phyloP scores from a whole-genome alignment of 2,888 invertebrate genomes.

The Eupithecia centaureata region DNA sequence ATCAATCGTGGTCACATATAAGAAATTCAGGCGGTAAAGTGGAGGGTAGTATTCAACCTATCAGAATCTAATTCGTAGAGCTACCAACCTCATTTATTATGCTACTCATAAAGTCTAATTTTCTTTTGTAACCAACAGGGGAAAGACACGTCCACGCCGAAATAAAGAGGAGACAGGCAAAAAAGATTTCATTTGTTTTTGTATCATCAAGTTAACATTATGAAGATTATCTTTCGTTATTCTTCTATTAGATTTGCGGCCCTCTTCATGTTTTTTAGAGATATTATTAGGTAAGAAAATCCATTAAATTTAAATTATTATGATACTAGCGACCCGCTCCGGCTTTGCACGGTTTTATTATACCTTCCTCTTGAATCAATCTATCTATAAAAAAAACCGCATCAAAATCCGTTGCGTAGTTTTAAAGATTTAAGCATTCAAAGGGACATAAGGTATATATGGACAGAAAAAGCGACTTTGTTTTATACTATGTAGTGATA shows the following conservation, averaged over 20 bases:
- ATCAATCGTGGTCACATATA: not conserved
- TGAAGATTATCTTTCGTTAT: conserved; percentile 46
- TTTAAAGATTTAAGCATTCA: too few species aligned
- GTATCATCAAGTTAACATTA: conserved; percentile 50
- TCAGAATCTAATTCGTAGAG: not conserved
- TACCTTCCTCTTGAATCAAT: too few species aligned
- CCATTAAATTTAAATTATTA: too few species aligned
- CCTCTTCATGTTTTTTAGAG: conserved; percentile 26
- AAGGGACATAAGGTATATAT: too few species aligned
- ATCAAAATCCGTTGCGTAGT: too few species aligned
- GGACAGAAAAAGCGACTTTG: too few species aligned
- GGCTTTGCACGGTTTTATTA: too few species aligned
- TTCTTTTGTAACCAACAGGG: not conserved
- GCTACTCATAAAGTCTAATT: conserved; percentile 6
- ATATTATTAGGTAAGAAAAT: not conserved
- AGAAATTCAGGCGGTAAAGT: not conserved
- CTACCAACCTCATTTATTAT: not conserved
- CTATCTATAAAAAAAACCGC: too few species aligned
- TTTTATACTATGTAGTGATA: too few species aligned
- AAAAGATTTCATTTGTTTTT: conserved; percentile 43
- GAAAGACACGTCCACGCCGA: conserved; percentile 6
- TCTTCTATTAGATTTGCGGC: conserved; percentile 36
- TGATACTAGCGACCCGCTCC: too few species aligned
- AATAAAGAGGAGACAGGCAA: conserved; percentile 32
- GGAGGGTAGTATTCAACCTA: not conserved